Evolutionary conservation across 2,113 vertebrate genomes (phyloP).

Genomic region (Octodon degus): DNA sequence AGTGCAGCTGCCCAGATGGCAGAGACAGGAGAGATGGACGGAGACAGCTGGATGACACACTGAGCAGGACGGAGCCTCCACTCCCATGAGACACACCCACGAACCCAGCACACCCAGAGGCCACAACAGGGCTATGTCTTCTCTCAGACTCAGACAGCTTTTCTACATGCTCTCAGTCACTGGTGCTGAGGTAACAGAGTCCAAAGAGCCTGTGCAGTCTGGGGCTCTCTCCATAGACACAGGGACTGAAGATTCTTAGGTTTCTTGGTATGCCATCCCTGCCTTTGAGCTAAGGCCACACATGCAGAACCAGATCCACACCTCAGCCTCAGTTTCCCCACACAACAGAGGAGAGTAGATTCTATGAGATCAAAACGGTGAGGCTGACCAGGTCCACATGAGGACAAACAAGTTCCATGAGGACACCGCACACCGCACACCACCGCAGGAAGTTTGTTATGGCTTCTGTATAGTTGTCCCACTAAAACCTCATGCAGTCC

Average conservation of each 20-base stretch:
- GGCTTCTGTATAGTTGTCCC: too few species aligned
- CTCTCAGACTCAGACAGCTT: neutral
- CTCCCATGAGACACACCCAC: neutral
- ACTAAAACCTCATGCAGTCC: too few species aligned
- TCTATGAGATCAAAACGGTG: neutral
- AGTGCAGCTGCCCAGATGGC: neutral
- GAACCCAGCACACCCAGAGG: neutral
- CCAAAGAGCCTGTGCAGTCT: neutral
- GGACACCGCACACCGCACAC: too few species aligned
- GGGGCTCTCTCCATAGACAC: neutral
- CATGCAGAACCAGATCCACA: neutral
- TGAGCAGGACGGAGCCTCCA: neutral
- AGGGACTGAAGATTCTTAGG: neutral
- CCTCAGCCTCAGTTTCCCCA: neutral
- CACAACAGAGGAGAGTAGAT: neutral
- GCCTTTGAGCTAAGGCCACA: neutral
- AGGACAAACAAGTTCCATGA: too few species aligned
- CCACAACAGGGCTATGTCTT: neutral
- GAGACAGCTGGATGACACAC: neutral
- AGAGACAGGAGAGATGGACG: neutral
- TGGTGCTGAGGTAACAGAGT: neutral
- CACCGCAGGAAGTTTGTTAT: too few species aligned
- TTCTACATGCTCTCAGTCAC: neutral
- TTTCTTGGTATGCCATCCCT: too few species aligned
- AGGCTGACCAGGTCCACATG: neutral